These are phyloP conservation scores for Acanthopleura granulata DNA, from an alignment of 2,888 invertebrate genomes.

Conservation along the genomic window DNA sequence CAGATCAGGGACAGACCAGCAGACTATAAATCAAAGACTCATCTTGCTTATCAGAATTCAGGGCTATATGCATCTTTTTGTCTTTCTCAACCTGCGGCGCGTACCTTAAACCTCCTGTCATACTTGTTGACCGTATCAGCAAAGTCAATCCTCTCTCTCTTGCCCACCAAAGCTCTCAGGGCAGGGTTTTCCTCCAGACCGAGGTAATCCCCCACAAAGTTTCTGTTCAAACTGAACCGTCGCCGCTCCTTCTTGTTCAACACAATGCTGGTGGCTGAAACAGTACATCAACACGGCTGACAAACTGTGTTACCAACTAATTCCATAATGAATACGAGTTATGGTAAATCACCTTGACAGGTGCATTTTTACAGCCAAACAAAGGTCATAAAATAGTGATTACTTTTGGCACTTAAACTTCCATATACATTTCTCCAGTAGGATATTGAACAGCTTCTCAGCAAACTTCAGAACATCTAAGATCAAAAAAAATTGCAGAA, in stretches of 20 bases:
- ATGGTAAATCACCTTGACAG: no score
- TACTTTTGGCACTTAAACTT: no score
- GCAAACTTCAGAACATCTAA: no score
- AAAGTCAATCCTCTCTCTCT: conserved; percentile 77
- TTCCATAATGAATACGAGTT: conserved; percentile 6
- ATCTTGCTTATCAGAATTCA: no score
- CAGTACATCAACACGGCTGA: background rate
- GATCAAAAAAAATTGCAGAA: no score
- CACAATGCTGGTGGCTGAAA: conserved; percentile 71
- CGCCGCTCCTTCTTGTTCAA: conserved; percentile 76
- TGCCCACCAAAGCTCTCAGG: conserved; percentile 74
- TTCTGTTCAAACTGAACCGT: conserved; percentile 76
- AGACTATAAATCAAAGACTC: no score
- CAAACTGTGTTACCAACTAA: background rate
- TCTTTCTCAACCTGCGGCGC: background rate
- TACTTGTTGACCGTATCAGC: conserved; percentile 78
- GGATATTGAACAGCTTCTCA: no score
- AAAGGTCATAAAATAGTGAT: no score
- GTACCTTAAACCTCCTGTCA: conserved; percentile 77
- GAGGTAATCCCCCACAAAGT: conserved; percentile 80
- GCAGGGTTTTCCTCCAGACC: conserved; percentile 76
- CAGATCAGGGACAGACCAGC: no score
- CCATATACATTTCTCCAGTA: no score
- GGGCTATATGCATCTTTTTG: no score
- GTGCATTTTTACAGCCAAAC: no score